phyloP scores from a whole-genome alignment of 1,140 invertebrate species.

The Neodiprion virginianus region DNA sequence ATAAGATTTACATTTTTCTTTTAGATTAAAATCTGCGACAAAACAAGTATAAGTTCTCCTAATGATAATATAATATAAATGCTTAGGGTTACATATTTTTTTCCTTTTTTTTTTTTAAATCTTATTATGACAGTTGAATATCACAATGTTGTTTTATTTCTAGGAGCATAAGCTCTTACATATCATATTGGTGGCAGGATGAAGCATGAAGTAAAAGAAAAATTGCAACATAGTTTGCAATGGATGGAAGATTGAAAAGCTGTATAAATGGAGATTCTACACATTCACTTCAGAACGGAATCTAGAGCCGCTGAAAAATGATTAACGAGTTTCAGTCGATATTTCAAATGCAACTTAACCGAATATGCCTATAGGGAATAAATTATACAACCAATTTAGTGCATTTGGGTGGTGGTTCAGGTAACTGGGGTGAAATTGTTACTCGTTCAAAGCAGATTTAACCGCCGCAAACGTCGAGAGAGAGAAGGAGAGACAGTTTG shows the following conservation, averaged over 20 bases:
- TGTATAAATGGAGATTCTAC: background rate
- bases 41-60: background rate
- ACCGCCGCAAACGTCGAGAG: too few species aligned
- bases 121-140: conserved; percentile 5
- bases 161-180: background rate
- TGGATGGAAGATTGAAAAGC: conserved; percentile 5
- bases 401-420: too few species aligned
- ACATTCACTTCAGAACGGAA: background rate
- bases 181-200: conserved; percentile 4
- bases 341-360: too few species aligned
- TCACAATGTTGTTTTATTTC: background rate
- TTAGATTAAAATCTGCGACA: background rate
- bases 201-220: conserved; percentile 1
- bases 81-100: background rate
- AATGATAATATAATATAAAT: background rate
- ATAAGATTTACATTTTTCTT: background rate
- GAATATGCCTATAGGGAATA: too few species aligned
- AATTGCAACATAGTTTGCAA: background rate
- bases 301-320: background rate
- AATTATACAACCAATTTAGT: too few species aligned
- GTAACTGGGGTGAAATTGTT: too few species aligned
- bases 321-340: too few species aligned
- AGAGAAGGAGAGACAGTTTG: too few species aligned
- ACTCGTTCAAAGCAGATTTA: too few species aligned
- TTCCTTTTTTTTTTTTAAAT: background rate